Base-by-base conservation (phyloP, 2,113 vertebrate species). In the Malurus elegans region DNA sequence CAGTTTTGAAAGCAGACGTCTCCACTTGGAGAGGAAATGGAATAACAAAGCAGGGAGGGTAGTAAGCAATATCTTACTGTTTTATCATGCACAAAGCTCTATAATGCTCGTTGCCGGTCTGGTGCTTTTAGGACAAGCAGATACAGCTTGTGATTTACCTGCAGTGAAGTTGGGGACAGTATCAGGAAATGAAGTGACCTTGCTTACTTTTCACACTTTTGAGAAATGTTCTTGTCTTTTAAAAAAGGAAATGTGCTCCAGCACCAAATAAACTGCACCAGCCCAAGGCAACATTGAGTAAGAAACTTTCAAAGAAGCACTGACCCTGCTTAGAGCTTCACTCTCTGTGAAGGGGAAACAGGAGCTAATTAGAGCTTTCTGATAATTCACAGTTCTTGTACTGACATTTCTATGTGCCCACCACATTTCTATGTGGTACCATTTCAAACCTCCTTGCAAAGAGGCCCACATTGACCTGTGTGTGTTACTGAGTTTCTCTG, bases 41-140 rank as follows among this genome's bases (percentile, higher is more conserved):
- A 83, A 51, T 62, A 28, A 80, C 78, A 88, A 53, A n/a, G 4
- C n/a, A 72, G 54, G 19, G 32, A 56, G 7, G 9, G 26, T 24
- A 64, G 28, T 26, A 60, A 86, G 16, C 18, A 34, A 57, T n/a
- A n/a, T n/a, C n/a, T n/a, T n/a, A n/a, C n/a, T 76, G 19, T 36
- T 67, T 72, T 69, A 19, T 64, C 45, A 6, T 18, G 25, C 24
- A 51, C 25, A n/a, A 40, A 48, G 21, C 31, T 78, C 5, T 34
- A 16, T 1, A 0, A 44, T 62, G 44, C 58, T 32, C 1, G 0
- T 34, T 87, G 50, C 23, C 24, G 36, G 4, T 50, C 54, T 50
- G 54, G 51, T 56, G 32, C 3, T 78, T 81, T 82, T 82, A 64
- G 70, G 40, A 53, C 24, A 75, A 24, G 24, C 58, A 48, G 32